These are phyloP conservation scores for Apodemia mormo DNA, from an alignment of 2,888 invertebrate species.

Conservation along the genomic window DNA sequence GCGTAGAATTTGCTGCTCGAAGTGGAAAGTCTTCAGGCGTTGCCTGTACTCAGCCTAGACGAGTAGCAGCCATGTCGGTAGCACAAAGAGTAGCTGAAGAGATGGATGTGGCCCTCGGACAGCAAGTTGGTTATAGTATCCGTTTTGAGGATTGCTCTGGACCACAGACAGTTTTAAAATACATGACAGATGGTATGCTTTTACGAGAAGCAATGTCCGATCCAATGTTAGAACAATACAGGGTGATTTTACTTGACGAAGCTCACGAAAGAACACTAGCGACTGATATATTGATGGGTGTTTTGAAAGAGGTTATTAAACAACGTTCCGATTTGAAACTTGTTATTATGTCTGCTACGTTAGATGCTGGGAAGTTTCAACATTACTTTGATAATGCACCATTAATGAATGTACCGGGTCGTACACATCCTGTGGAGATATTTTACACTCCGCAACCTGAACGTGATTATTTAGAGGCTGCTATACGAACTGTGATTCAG, in stretches of 20 bases:
- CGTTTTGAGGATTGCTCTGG: conserved; percentile 99
- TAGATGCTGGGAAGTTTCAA: conserved; percentile 99
- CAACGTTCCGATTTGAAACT: conserved; percentile 96
- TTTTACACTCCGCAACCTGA: conserved; percentile 99
- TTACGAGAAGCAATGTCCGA: conserved; percentile 99
- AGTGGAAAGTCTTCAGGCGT: conserved; percentile 81
- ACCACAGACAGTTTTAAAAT: conserved; percentile 95
- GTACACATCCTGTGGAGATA: conserved; percentile 84
- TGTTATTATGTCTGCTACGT: conserved; percentile 99
- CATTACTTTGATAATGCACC: conserved; percentile 99
- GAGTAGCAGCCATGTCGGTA: conserved; percentile 99
- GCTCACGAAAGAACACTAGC: conserved; percentile 99
- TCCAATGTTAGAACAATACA: conserved; percentile 97
- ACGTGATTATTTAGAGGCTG: conserved; percentile 97
- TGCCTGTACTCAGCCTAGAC: conserved; percentile 97
- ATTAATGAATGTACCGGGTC: conserved; percentile 97
- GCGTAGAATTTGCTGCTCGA: conserved; percentile 67
- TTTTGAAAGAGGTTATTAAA: conserved; percentile 97
- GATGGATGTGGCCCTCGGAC: conserved; percentile 96
- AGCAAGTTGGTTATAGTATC: conserved; percentile 85
- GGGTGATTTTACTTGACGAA: conserved; percentile 97
- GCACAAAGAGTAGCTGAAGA: conserved; percentile 99
- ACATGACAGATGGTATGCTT: conserved; percentile 99
- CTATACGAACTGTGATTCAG: conserved; percentile 96
- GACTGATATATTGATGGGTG: conserved; percentile 99